Base-by-base conservation (phyloP, 2,888 invertebrate genomes). In the Lepidochrysops patricia region DNA sequence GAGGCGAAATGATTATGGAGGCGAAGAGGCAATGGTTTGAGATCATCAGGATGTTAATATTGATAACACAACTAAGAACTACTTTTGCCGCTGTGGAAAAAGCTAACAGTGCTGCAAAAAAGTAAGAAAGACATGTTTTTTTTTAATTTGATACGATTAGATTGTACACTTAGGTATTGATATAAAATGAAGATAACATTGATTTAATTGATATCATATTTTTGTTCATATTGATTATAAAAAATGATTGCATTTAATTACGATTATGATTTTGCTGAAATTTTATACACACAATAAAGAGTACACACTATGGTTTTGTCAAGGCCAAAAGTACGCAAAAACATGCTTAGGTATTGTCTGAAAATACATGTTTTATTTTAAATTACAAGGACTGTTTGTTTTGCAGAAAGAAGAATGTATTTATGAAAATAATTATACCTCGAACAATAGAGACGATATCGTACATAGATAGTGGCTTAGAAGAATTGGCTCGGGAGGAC, bases 101-200 rank as follows among this genome's bases (percentile, higher is more conserved):
- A 0, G 76, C 80, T 0, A 63, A 84, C 25, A 80, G 65, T 25
- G 70, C 67, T 0, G 85, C 85, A 1, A 83, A 73, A 26, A 85
- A 86, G 87, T 88, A 63, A 79, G 86, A 43, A 43, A 23, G 9
- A 43, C 5, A n/a, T n/a, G n/a, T n/a, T n/a, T n/a, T n/a, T n/a
- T n/a, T n/a, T n/a, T n/a, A n/a, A n/a, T n/a, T n/a, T n/a, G n/a
- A n/a, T n/a, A n/a, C n/a, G n/a, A n/a, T n/a, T n/a, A n/a, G n/a
- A n/a, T n/a, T n/a, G n/a, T n/a, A n/a, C n/a, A n/a, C n/a, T n/a
- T n/a, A n/a, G n/a, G n/a, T n/a, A n/a, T n/a, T n/a, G n/a, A n/a
- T n/a, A n/a, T n/a, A n/a, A n/a, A n/a, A n/a, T n/a, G n/a, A n/a
- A n/a, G n/a, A n/a, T n/a, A n/a, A n/a, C n/a, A n/a, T n/a, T n/a